These are phyloP conservation scores for Sycophila texana DNA, from an alignment of 2,888 invertebrate genomes.

Conservation along the genomic window DNA sequence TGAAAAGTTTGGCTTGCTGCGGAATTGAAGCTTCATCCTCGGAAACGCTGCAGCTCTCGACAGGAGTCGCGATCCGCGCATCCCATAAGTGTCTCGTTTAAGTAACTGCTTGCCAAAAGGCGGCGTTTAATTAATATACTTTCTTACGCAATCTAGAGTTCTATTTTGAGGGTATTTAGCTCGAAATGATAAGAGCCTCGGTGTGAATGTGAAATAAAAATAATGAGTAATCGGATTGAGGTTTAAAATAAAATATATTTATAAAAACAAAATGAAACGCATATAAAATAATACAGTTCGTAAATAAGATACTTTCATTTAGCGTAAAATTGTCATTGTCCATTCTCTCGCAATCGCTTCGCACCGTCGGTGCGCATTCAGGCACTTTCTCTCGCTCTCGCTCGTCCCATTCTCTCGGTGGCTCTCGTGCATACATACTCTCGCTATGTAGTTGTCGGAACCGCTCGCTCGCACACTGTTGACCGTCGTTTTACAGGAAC, in stretches of 20 bases:
- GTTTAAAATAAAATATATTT: conserved; percentile 75
- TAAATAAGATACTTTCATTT: conserved; percentile 64
- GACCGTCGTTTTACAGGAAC: conserved; percentile 68
- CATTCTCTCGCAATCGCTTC: neutral
- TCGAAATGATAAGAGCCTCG: no score
- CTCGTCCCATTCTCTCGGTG: conserved; percentile 44
- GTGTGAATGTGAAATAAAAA: neutral
- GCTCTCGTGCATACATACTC: conserved; percentile 30
- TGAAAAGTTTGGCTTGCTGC: no score
- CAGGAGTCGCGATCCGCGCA: neutral
- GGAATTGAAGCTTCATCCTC: neutral
- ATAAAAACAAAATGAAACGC: conserved; percentile 74
- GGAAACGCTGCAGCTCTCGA: no score
- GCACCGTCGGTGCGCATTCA: neutral
- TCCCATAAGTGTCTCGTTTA: conserved; percentile 12
- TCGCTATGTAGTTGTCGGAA: conserved; percentile 12
- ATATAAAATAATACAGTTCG: conserved; percentile 73
- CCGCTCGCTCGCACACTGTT: conserved; percentile 44
- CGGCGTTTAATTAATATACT: conserved; percentile 37
- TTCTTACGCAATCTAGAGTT: conserved; percentile 23
- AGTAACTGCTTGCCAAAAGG: conserved; percentile 40
- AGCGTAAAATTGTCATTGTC: conserved; percentile 50
- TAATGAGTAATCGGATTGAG: conserved; percentile 39
- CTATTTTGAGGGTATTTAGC: neutral
- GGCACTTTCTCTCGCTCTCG: conserved; percentile 19